A percentile compares a stretch with the other conserved stretches of the same genome.
These are phyloP conservation scores for Fissipunctia ypsillon DNA, from an alignment of 2,888 invertebrate species.

Conservation along the genomic window DNA sequence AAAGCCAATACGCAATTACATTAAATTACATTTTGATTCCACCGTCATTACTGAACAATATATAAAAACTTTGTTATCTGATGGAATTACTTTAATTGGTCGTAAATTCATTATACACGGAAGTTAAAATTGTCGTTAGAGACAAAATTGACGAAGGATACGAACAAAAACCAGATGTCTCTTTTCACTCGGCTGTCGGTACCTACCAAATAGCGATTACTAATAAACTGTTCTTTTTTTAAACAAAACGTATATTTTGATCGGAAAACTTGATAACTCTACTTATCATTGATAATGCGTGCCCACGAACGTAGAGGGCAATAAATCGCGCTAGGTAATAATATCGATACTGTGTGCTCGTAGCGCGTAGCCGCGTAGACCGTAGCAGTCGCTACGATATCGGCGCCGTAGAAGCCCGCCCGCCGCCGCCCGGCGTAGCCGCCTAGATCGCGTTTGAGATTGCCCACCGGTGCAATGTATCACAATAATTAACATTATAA, in stretches of 20 bases:
- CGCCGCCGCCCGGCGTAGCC: conserved; percentile 52
- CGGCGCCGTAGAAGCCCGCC: conserved; percentile 74
- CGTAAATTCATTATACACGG: not conserved
- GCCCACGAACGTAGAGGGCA: conserved; percentile 29
- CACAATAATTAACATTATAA: conserved; percentile 41
- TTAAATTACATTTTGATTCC: conserved; percentile 50
- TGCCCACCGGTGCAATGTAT: conserved; percentile 36
- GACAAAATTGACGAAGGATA: conserved; percentile 6
- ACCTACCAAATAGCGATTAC: not conserved
- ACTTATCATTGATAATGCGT: conserved; percentile 51
- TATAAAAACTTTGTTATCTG: conserved; percentile 21
- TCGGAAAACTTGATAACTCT: conserved; percentile 9
- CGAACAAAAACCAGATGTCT: not conserved
- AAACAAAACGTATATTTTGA: not conserved
- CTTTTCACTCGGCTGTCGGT: not conserved
- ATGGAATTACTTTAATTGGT: conserved; percentile 35
- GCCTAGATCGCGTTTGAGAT: conserved; percentile 42
- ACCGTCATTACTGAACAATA: conserved; percentile 23
- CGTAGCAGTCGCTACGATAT: conserved; percentile 83
- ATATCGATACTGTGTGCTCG: conserved; percentile 55
- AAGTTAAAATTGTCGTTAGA: not conserved
- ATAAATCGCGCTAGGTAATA: conserved; percentile 52
- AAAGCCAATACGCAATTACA: conserved; percentile 33
- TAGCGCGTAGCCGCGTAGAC: conserved; percentile 72
- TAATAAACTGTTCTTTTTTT: not conserved